Evolutionary conservation across 2,113 vertebrate species (phyloP).

Genomic region (Ochotona curzoniae): DNA sequence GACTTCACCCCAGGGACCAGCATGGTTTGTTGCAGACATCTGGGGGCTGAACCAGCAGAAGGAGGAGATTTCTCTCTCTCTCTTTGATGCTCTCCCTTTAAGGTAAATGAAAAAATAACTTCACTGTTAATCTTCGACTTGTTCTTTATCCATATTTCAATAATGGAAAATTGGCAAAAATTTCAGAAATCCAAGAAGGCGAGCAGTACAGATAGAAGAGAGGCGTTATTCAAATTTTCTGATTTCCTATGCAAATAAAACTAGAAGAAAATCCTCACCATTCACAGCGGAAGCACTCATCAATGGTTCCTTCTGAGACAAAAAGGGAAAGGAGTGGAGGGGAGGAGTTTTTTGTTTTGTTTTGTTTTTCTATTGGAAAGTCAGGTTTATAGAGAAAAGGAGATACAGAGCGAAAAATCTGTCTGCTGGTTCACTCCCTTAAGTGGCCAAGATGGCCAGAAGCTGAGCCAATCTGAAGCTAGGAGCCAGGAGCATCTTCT

Average conservation of each 20-base stretch:
- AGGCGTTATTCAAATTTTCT: constrained; percentile 45
- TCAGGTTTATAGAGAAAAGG: too few species aligned
- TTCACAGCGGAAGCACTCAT: constrained; percentile 21
- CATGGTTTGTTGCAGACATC: too few species aligned
- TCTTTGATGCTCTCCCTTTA: too few species aligned
- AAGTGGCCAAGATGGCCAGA: too few species aligned
- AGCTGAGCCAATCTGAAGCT: too few species aligned
- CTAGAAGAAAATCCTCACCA: background rate
- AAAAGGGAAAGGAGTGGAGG: background rate
- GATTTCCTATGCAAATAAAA: constrained; percentile 50
- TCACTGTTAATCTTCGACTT: background rate
- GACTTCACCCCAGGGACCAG: too few species aligned
- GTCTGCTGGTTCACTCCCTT: too few species aligned
- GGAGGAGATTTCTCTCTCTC: too few species aligned
- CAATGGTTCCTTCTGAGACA: constrained; percentile 35
- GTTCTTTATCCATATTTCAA: background rate
- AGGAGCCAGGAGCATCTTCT: too few species aligned
- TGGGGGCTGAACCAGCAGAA: too few species aligned
- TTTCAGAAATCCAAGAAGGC: constrained; percentile 56
- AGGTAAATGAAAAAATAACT: background rate
- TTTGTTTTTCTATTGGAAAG: too few species aligned
- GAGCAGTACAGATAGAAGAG: constrained; percentile 24
- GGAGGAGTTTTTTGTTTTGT: background rate
- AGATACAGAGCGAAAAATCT: too few species aligned
- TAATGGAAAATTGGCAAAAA: constrained; percentile 45